Base-by-base conservation (phyloP, 2,888 invertebrate species). In the Boloria euphrosyne region DNA sequence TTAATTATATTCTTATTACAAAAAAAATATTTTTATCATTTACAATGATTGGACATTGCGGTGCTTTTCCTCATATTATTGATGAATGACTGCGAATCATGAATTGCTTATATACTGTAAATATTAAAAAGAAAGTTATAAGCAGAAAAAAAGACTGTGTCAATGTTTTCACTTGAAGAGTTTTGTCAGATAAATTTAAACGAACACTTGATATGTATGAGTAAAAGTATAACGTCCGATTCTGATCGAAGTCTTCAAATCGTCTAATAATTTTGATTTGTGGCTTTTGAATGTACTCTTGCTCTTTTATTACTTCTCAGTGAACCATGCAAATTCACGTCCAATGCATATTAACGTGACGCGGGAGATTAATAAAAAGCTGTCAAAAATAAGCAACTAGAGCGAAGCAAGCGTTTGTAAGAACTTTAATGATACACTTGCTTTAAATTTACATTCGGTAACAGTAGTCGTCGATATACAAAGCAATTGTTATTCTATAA, bases 151-250 rank as follows among this genome's bases (percentile, higher is more conserved):
- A 44, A 16, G 17, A 49, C 17, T 49, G 52, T 49, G 16, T 18
- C 17, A 18, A 51, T 22, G 5, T 49, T 53, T 55, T 47, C 27
- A 52, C 46, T n/a, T 44, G 38, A 38, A 22, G 46, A 46, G 57
- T 57, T 38, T 22, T 44, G 14, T 22, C 2, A 53, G 52, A 53
- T 53, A 22, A 27, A 13, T 27, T 14, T 22, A 13, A 6, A 3
- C 14, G 13, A 10, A 14, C 31, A n/a, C 31, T 31, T 38, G 31
- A 79, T 80, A 78, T 78, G 80, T 81, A 81, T 78, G 77, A 87
- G 86, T 86, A 87, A 88, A 89, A 90, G 89, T 87, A 86, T 85
- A 84, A 87, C 84, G 85, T 81, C 79, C 76, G 80, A 85, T 85
- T 81, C 79, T 75, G 80, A 85, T 85, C 80, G 83, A 84, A 82